A percentile compares a stretch with the other conserved stretches of the same genome.
These are phyloP conservation scores for Piezodorus guildinii DNA, from an alignment of 1,140 invertebrate species.

Conservation along the genomic window DNA sequence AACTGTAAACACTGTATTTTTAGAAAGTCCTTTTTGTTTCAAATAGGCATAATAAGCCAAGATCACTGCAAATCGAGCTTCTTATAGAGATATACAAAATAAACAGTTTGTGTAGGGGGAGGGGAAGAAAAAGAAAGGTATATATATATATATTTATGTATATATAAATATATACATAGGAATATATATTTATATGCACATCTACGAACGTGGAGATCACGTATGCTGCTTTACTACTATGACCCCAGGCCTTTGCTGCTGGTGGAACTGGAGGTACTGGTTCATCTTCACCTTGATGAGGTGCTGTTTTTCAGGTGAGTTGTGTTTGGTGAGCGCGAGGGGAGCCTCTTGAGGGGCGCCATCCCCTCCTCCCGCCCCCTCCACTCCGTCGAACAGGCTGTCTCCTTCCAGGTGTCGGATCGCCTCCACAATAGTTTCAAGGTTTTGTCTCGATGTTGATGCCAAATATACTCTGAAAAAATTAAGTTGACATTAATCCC, in stretches of 20 bases:
- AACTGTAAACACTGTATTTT: too few species aligned
- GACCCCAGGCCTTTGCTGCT: constrained; percentile 68
- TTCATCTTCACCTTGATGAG: constrained; percentile 49
- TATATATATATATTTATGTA: too few species aligned
- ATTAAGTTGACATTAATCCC: neutral
- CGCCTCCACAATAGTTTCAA: constrained; percentile 95
- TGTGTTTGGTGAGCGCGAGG: constrained; percentile 57
- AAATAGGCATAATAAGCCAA: too few species aligned
- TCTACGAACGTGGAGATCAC: constrained; percentile 36
- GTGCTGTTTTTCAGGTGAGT: constrained; percentile 30
- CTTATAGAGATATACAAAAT: too few species aligned
- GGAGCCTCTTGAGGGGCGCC: constrained; percentile 47
- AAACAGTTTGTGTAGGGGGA: too few species aligned
- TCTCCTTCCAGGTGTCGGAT: constrained; percentile 87
- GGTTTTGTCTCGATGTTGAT: constrained; percentile 78
- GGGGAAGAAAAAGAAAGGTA: too few species aligned
- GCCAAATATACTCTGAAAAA: constrained; percentile 50
- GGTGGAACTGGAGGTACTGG: constrained; percentile 49
- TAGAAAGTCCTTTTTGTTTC: too few species aligned
- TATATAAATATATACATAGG: too few species aligned
- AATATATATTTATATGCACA: too few species aligned
- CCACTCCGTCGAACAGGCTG: constrained; percentile 28
- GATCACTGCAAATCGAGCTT: too few species aligned
- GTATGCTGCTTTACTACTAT: constrained; percentile 72
- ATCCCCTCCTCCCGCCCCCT: constrained; percentile 22